Percentiles rank a stretch among this genome's conserved stretches.
Conservation (phyloP, 2,113 vertebrate genomes). For the Oncorhynchus keta region DNA sequence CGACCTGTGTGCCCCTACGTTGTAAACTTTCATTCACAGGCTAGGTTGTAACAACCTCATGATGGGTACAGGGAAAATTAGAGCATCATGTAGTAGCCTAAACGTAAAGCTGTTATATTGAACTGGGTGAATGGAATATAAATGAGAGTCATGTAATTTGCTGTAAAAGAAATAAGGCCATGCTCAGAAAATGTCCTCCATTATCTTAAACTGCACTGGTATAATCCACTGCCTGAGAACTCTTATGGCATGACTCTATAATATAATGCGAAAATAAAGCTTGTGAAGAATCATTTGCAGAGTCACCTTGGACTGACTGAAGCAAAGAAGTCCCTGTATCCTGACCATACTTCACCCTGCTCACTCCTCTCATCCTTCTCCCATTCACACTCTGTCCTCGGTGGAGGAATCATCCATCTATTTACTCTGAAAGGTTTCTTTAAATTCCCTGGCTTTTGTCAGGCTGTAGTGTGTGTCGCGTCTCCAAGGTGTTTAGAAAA, state of each 20-base stretch:
- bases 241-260: slow-evolving; percentile 7
- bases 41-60: no score
- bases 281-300: not conserved
- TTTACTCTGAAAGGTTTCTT: slow-evolving; percentile 25
- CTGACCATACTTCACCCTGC: slow-evolving; percentile 14
- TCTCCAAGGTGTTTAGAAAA: slow-evolving; percentile 37
- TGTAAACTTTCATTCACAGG: no score
- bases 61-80: no score
- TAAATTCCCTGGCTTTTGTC: slow-evolving; percentile 34
- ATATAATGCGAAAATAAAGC: slow-evolving; percentile 10
- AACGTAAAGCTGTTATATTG: no score
- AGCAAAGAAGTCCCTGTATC: slow-evolving; percentile 7
- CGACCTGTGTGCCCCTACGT: no score
- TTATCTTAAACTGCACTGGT: not conserved
- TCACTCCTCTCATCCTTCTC: slow-evolving; percentile 33
- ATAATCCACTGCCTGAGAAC: slow-evolving; percentile 3
- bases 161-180: no score
- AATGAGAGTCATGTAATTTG: no score
- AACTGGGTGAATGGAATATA: no score
- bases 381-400: slow-evolving; percentile 45
- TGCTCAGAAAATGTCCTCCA: no score
- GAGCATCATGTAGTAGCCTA: no score
- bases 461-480: not conserved
- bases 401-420: slow-evolving; percentile 35
- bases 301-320: slow-evolving; percentile 41